Evolutionary conservation across 2,888 invertebrate genomes (phyloP).

Genomic region (Tinea pellionella): DNA sequence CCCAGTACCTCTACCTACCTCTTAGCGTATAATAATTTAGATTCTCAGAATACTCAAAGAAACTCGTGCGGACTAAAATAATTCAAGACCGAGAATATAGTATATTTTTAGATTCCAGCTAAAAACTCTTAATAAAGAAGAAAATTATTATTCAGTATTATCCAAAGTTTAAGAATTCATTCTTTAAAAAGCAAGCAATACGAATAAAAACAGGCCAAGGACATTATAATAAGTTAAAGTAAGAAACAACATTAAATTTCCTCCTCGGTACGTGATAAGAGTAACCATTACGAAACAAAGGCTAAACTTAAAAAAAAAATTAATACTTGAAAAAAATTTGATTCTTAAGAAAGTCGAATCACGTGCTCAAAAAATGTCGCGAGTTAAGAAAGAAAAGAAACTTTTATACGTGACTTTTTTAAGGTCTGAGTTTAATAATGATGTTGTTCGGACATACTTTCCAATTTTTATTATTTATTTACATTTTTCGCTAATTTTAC

Average conservation of each 20-base stretch:
- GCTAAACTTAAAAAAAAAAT: background rate
- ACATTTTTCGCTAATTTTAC: too few species aligned
- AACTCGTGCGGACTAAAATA: too few species aligned
- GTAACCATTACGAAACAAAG: slow-evolving; percentile 4
- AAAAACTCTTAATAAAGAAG: too few species aligned
- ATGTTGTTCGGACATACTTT: background rate
- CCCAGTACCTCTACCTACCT: too few species aligned
- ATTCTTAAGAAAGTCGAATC: slow-evolving; percentile 7
- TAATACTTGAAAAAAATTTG: background rate
- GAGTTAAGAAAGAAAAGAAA: slow-evolving; percentile 2
- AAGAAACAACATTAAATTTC: background rate
- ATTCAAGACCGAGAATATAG: too few species aligned
- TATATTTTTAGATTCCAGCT: too few species aligned
- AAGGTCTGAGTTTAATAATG: background rate
- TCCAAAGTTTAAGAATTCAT: background rate
- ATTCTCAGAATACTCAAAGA: too few species aligned
- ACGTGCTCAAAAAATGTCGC: slow-evolving; percentile 9
- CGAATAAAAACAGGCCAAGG: background rate
- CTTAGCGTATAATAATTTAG: too few species aligned
- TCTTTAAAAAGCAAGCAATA: background rate
- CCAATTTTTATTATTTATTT: background rate
- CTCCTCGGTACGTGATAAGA: slow-evolving; percentile 1
- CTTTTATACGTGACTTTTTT: slow-evolving; percentile 5
- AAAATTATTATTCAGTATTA: background rate
- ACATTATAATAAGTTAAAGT: background rate